Conservation (phyloP, 2,113 vertebrate species). For the Irena cyanogastra region DNA sequence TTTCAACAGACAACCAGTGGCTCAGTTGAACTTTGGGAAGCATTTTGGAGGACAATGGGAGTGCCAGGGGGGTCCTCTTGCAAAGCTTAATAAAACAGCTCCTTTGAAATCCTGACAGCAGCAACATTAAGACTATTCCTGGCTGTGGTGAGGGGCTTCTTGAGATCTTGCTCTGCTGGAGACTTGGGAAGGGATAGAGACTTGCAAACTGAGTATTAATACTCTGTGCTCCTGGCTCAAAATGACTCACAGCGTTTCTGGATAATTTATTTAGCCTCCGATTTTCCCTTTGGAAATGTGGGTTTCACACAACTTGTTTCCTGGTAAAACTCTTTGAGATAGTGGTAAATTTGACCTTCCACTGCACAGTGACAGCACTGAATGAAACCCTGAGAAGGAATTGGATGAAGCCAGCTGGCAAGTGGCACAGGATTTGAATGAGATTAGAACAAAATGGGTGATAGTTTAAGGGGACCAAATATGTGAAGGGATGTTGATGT, state of each 20-base stretch:
- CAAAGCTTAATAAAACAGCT: neutral
- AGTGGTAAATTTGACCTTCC: neutral
- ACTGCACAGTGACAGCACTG: neutral
- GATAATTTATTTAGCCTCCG: neutral
- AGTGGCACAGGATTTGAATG: neutral
- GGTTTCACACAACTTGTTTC: neutral
- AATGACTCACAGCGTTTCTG: neutral
- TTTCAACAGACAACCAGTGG: neutral
- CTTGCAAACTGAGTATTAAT: neutral
- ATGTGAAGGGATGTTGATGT: neutral
- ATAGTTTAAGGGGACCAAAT: neutral
- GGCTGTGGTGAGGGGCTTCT: neutral
- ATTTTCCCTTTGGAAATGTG: neutral
- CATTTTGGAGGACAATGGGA: neutral
- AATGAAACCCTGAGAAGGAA: neutral
- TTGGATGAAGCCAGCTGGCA: neutral
- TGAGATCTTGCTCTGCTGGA: neutral
- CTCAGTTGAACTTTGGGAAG: neutral
- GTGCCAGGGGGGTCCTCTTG: neutral
- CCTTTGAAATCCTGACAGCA: neutral
- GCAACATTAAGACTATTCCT: neutral
- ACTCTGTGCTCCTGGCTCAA: neutral
- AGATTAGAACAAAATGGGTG: accelerated
- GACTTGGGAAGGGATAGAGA: neutral
- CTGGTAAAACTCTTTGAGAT: neutral